Evolutionary conservation across 2,797 vertebrate species (phyloP).

Genomic region (Schizopygopsis pylzovi): DNA sequence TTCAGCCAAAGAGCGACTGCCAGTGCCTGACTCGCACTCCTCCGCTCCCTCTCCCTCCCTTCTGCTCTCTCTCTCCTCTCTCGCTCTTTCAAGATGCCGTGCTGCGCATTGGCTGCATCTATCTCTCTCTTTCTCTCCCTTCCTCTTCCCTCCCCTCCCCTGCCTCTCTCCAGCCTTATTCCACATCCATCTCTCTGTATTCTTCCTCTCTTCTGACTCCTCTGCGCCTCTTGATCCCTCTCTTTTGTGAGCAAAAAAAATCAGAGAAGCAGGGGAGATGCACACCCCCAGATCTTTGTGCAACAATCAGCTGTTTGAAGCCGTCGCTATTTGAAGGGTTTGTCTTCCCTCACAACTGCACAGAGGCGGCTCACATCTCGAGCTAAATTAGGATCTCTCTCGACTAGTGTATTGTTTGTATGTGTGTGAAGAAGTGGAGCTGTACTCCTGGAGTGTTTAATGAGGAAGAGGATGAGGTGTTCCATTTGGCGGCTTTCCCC

Average conservation of each 20-base stretch:
- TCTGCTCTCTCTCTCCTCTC: constrained; percentile 51
- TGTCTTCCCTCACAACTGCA: constrained; percentile 26
- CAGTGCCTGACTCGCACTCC: constrained; percentile 62
- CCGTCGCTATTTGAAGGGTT: constrained; percentile 40
- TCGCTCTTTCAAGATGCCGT: constrained; percentile 74
- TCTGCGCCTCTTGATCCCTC: constrained; percentile 38
- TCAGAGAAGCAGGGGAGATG: constrained; percentile 32
- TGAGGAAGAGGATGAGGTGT: constrained; percentile 57
- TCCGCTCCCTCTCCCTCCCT: constrained; percentile 44
- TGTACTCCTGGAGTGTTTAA: constrained; percentile 58
- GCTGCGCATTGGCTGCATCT: constrained; percentile 78
- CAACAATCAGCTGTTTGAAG: constrained; percentile 65
- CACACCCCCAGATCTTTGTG: constrained; percentile 49
- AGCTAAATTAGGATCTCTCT: constrained; percentile 49
- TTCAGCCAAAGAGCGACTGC: constrained; percentile 73
- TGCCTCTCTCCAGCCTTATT: constrained; percentile 67
- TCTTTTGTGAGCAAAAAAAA: constrained; percentile 40
- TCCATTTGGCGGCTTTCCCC: constrained; percentile 52
- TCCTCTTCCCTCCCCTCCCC: constrained; percentile 46
- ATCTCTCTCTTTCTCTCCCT: constrained; percentile 8
- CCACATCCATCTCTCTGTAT: constrained; percentile 28
- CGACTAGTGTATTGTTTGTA: constrained; percentile 48
- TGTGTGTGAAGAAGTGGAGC: constrained; percentile 26
- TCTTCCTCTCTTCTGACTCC: constrained; percentile 16
- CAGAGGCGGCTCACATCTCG: constrained; percentile 22